Evolutionary conservation across 2,113 vertebrate genomes (phyloP).

Genomic region (Erinaceus europaeus): DNA sequence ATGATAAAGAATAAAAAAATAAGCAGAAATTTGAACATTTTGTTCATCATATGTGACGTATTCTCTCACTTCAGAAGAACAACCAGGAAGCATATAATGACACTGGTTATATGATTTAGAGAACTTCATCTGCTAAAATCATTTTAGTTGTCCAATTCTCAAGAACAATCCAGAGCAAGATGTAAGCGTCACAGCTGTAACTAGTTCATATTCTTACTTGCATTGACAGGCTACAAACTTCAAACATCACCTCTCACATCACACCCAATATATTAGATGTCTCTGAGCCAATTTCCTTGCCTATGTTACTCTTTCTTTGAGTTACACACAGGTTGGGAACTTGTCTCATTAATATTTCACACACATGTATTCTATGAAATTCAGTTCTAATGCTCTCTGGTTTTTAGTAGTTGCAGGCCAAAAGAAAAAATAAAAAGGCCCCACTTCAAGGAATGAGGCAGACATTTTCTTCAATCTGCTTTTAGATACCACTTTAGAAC

Average conservation of each 20-base stretch:
- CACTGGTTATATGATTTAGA: conserved; percentile 32
- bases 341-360: conserved; percentile 67
- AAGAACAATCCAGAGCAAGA: conserved; percentile 34
- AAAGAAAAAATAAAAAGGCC: conserved; percentile 29
- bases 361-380: conserved; percentile 23
- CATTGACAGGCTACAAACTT: conserved; percentile 54
- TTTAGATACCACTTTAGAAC: background rate
- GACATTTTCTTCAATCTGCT: background rate
- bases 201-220: conserved; percentile 24
- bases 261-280: conserved; percentile 35
- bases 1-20: conserved; percentile 13
- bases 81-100: background rate
- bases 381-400: conserved; percentile 20
- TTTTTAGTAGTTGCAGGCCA: conserved; percentile 62
- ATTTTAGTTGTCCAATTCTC: conserved; percentile 47
- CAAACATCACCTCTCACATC: conserved; percentile 58
- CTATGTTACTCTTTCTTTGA: conserved; percentile 44
- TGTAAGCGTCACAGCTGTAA: conserved; percentile 34
- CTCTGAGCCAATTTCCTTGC: conserved; percentile 45
- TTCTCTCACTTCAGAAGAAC: conserved; percentile 26
- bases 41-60: background rate
- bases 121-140: conserved; percentile 22
- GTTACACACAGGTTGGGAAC: conserved; percentile 40
- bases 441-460: conserved; percentile 34
- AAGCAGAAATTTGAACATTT: conserved; percentile 12